These are phyloP conservation scores for Dicycla oo DNA, from an alignment of 2,888 invertebrate genomes.

Conservation along the genomic window DNA sequence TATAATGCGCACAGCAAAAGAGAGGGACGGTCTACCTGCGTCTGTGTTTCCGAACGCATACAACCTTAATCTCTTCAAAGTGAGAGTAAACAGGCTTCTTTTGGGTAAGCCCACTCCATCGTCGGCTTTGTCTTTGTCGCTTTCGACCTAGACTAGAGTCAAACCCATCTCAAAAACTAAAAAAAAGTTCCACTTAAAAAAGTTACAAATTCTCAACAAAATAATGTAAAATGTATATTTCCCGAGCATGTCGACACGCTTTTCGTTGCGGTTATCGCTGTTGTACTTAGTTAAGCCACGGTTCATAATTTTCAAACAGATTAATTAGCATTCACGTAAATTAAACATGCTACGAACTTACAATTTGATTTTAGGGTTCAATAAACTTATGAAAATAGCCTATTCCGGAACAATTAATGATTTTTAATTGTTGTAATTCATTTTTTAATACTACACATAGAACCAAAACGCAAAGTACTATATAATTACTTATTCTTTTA, in stretches of 20 bases:
- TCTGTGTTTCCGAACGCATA: no score
- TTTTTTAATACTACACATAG: neutral
- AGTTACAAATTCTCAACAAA: slow-evolving; percentile 17
- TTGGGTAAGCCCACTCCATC: no score
- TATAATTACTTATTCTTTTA: neutral
- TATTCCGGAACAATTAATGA: slow-evolving; percentile 10
- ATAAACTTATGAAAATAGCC: slow-evolving; percentile 14
- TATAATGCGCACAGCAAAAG: no score
- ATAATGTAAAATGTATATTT: slow-evolving; percentile 22
- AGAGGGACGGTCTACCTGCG: no score
- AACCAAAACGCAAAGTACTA: neutral
- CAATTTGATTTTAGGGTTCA: slow-evolving; percentile 36
- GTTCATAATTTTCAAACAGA: slow-evolving; percentile 50
- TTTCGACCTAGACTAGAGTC: no score
- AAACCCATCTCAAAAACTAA: no score
- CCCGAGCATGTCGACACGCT: slow-evolving; percentile 53
- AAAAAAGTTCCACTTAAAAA: slow-evolving; percentile 9
- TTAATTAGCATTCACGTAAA: slow-evolving; percentile 57
- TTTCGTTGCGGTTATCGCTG: slow-evolving; percentile 43
- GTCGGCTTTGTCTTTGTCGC: no score
- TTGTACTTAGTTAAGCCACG: slow-evolving; percentile 50
- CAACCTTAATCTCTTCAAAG: no score
- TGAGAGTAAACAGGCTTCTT: no score
- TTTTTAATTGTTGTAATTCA: neutral
- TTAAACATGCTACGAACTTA: slow-evolving; percentile 49